Base-by-base conservation (phyloP, 2,797 vertebrate species). In the Pseudomugil tenellus region DNA sequence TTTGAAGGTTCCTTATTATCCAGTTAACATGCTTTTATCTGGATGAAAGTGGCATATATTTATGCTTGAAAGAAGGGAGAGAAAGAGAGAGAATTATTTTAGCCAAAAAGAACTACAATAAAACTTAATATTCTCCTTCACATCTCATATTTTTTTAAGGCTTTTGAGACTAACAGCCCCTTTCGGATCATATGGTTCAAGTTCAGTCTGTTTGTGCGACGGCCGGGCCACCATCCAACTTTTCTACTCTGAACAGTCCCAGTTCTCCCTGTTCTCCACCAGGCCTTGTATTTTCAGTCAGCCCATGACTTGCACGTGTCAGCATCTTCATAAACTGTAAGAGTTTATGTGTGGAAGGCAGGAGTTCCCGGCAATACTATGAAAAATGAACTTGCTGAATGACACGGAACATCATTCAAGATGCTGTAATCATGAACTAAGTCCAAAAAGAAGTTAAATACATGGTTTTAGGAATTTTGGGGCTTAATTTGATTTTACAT, bases 161-260 rank as follows among this genome's bases (percentile, higher is more conserved):
- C 13, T 5, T 19, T 19, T 4, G 39, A 41, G 16, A 41, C 6
- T 41, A 41, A 41, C 19, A 41, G 16, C 19, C 14, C 39, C 16
- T 41, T 41, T 41, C 16, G 17, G 16, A 41, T 81, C 69, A 81
- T 69, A 55, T 88, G 80, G 84, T 86, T 65, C 25, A 25, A 46
- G 12, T 77, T 81, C 87, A 90, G 55, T 57, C 57, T 77, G 74
- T 79, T 85, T 78, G 90, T 88, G 74, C 75, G 37, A 70, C 63
- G 6, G 72, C 39, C 62, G 90, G 85, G 85, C 79, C 67, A 60
- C 54, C 21, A 41, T 87, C 79, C 86, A 91, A 70, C 35, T 57
- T 43, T 67, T 58, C 25, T 48, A 26, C 56, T 58, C 77, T 74
- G 60, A 59, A 21, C 72, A 76, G 51, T 8, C 37, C 54, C 52